Evolutionary conservation across 2,888 invertebrate genomes (phyloP).

Genomic region (Tubulanus polymorphus): DNA sequence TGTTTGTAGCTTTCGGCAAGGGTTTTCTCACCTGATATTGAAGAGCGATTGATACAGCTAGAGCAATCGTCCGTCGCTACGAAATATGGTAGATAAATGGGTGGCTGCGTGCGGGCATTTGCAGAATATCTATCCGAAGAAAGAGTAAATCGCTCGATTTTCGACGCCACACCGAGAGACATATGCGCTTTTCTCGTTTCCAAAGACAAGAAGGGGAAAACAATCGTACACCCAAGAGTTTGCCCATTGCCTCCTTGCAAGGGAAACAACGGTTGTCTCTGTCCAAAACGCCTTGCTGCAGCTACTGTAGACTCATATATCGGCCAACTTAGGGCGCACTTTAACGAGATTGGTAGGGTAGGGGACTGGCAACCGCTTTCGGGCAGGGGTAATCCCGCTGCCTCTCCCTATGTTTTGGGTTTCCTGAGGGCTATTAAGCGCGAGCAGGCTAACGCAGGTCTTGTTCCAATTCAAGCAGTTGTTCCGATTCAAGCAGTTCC

Average conservation of each 20-base stretch:
- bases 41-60: too few species aligned
- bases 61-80: too few species aligned
- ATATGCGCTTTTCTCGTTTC: neutral
- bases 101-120: too few species aligned
- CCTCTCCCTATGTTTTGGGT: neutral
- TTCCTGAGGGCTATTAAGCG: neutral
- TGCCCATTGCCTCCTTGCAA: neutral
- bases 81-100: too few species aligned
- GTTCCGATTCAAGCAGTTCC: conserved; percentile 4
- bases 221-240: neutral
- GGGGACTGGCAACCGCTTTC: neutral
- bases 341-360: conserved; percentile 1
- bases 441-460: neutral
- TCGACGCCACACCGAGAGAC: neutral
- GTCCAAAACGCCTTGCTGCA: neutral
- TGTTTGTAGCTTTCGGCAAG: too few species aligned
- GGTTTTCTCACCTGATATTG: too few species aligned
- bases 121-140: too few species aligned
- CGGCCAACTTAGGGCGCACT: neutral
- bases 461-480: too few species aligned
- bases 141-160: too few species aligned
- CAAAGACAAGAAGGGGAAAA: conserved; percentile 2
- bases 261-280: neutral
- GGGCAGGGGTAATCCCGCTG: conserved; percentile 4
- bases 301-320: neutral